Evolutionary conservation across 92 coral and sea anemone species (phyloP), one percentile per base, ranked within the genome.

Genomic region (Phenganax subtilis): DNA sequence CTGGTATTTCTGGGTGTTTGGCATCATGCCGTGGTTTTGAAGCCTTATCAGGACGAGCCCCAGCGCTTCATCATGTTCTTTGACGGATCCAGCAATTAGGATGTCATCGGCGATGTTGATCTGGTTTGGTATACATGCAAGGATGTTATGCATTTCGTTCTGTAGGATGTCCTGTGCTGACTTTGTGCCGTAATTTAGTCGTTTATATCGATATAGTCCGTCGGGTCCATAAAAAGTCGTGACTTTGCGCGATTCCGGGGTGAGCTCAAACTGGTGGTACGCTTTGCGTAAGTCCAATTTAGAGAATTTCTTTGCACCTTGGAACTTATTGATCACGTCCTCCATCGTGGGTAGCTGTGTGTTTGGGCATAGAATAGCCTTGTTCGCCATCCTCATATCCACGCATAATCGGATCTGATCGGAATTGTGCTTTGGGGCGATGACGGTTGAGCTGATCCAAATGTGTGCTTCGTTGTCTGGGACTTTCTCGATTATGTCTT

Each of bases 21-120:
- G 27, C 62, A 0, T 74, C 63, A 74, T n/a, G 79, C 79, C 64
- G 16, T 74, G 54, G 10, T 54, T 62, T 55, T 74, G 28, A 12
- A 74, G 25, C 17, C 79, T 74, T 6, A 51, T 25, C 8, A 74
- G 63, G 31, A 55, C 63, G 51, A 54, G 79, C 27, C 3, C 54
- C 51, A 55, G 63, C 0, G 79, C 79, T 74, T 74, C 30, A 9
- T 74, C 79, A 44, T 76, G 70, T 47, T 76, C 81, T 30, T 76
- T 60, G 6, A 73, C 5, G 25, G 63, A 54, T 47, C 80, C 67
- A 61, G 67, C 67, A 0, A 61, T 61, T 28, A 61, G 67, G 29
- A 61, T 61, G 17, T 74, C 79, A 55, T 74, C 79, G 3, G 79
- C 47, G 63, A 17, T 74, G 79, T 74, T 74, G 44, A 54, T 74